These are phyloP conservation scores for Chionodraco myersi DNA, from an alignment of 2,113 vertebrate species.

Conservation along the genomic window DNA sequence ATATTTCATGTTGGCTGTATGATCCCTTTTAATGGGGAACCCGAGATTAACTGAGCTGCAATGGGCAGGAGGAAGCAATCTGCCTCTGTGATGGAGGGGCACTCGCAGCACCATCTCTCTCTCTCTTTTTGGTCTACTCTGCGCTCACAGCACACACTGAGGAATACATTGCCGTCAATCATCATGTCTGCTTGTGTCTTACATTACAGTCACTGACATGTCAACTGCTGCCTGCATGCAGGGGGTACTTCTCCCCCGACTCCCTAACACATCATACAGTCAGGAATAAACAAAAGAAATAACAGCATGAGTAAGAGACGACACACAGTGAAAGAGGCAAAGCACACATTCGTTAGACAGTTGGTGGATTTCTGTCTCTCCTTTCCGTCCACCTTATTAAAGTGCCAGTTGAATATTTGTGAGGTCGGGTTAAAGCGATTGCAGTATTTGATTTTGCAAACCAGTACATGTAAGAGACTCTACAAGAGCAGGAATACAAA, in stretches of 20 bases:
- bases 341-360: conserved; percentile 52
- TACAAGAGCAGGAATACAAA: conserved; percentile 65
- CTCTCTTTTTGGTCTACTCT: conserved; percentile 20
- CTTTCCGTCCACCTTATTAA: conserved; percentile 64
- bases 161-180: conserved; percentile 42
- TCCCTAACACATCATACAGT: conserved; percentile 35
- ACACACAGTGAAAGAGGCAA: conserved; percentile 35
- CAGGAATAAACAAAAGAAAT: conserved; percentile 39
- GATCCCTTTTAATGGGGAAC: conserved; percentile 71
- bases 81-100: conserved; percentile 13
- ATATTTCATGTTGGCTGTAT: conserved; percentile 76
- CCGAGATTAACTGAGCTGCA: conserved; percentile 59
- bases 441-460: conserved; percentile 61
- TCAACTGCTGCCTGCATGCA: conserved; percentile 20
- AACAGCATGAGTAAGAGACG: conserved; percentile 29
- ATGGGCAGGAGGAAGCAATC: conserved; percentile 57
- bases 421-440: conserved; percentile 64
- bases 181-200: conserved; percentile 41
- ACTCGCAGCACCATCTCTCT: neutral
- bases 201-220: conserved; percentile 40
- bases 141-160: conserved; percentile 8
- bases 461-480: conserved; percentile 46
- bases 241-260: conserved; percentile 27
- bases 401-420: conserved; percentile 71
- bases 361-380: conserved; percentile 7